Conservation (phyloP, 2,113 vertebrate genomes). For the Todiramphus chloris region DNA sequence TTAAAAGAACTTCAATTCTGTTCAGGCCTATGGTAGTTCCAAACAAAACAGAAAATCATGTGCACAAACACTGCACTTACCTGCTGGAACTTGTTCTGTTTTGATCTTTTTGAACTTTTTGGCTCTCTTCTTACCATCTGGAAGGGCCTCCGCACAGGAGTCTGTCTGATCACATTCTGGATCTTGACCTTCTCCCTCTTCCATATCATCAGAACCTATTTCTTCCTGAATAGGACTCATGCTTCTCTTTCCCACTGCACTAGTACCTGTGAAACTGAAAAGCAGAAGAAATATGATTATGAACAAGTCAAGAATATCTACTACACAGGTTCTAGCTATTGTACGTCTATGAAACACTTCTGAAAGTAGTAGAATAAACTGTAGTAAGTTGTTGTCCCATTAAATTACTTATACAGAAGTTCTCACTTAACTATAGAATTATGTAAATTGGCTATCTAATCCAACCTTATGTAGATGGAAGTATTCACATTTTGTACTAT, state of each 20-base stretch:
- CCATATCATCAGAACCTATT: conserved; percentile 62
- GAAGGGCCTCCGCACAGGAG: conserved; percentile 67
- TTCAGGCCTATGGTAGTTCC: neutral
- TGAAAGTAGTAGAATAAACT: neutral
- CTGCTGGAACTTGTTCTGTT: conserved; percentile 71
- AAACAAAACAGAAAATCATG: neutral
- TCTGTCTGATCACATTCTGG: conserved; percentile 60
- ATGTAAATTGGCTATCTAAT: neutral
- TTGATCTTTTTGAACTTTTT: conserved; percentile 87
- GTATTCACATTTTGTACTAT: neutral
- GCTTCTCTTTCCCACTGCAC: conserved; percentile 80
- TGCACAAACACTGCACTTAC: conserved; percentile 9
- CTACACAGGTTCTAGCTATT: neutral
- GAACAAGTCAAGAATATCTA: neutral
- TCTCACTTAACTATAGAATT: neutral
- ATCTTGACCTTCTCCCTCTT: conserved; percentile 45
- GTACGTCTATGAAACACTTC: neutral
- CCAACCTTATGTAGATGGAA: neutral
- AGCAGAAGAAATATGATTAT: neutral
- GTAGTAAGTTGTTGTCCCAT: neutral
- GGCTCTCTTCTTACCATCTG: conserved; percentile 75
- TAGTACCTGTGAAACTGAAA: conserved; percentile 65
- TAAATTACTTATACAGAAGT: neutral
- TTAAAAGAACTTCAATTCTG: neutral
- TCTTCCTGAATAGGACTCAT: conserved; percentile 84